Evolutionary conservation across 2,888 invertebrate species (phyloP), one percentile per base, ranked within the genome.

Genomic region (Steinernema hermaphroditum): DNA sequence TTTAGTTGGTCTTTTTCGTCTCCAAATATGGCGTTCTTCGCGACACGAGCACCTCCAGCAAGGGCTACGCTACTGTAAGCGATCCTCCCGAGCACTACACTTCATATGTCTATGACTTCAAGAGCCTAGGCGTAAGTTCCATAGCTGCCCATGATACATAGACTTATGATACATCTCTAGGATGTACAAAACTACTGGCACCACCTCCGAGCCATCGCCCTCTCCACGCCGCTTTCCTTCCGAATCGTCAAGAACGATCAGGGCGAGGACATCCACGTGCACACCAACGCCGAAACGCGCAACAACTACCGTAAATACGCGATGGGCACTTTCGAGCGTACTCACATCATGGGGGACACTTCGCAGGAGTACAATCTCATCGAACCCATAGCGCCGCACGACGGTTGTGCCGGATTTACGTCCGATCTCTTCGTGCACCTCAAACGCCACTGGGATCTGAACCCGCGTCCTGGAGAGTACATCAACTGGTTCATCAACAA

Each of bases 361-460:
- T 32, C 71, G 0, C 8, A 41, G 12, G 24, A 57, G 2, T 50
- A 77, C 27, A 43, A 49, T 4, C 14, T 68, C 8, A 16, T 75
- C 27, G 43, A 44, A 12, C 75, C 75, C 9, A 44, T 49, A 19
- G 41, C 54, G 14, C 46, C 72, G 8, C 27, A 68, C 43, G 68
- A 80, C 41, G 77, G 77, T 2, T 80, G 80, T 32, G 77, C 76
- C 27, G 74, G 79, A 37, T 69, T 77, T 50, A 70, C 75, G 37
- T 50, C 77, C n/a, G 68, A 54, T n/a, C 49, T 77, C 24, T 77
- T 72, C 32, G 22, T 70, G 1, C 83, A 84, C 74, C 70, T 84
- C 29, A 78, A 78, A 32, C 80, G 84, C 4, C 81, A 84, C 71
- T 84, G 84, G 84, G 84, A 84, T n/a, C 72, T 82, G 6, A 72